A percentile compares a stretch with the other conserved stretches of the same genome.
phyloP scores from a whole-genome alignment of 2,797 vertebrate species.

The Neoniphon sammara region DNA sequence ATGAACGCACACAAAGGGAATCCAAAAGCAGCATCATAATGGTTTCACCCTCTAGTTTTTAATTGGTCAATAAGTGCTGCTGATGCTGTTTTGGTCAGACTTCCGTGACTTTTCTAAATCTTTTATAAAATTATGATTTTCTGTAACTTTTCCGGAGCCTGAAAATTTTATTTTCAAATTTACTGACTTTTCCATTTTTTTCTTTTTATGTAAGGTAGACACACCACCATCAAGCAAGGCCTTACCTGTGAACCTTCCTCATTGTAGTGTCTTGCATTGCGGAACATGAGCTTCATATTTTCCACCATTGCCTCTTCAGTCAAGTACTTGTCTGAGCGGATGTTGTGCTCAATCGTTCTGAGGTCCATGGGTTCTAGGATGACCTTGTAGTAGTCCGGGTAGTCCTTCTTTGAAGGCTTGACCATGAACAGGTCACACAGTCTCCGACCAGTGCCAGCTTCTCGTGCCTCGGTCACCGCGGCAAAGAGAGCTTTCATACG shows the following conservation, averaged over 20 bases:
- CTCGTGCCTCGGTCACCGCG: conserved; percentile 91
- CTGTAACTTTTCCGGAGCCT: no score
- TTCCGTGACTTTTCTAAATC: no score
- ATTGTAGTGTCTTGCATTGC: conserved; percentile 97
- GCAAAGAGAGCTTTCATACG: conserved; percentile 94
- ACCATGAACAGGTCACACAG: conserved; percentile 98
- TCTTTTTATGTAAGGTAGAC: neutral
- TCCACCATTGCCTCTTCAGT: conserved; percentile 94
- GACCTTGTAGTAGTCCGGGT: conserved; percentile 98
- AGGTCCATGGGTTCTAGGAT: conserved; percentile 99
- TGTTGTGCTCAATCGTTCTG: conserved; percentile 95
- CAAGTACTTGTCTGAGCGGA: conserved; percentile 93
- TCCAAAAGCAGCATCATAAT: no score
- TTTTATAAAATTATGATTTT: no score
- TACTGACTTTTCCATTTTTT: no score
- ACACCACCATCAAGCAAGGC: neutral
- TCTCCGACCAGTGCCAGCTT: conserved; percentile 88
- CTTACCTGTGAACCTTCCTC: conserved; percentile 96
- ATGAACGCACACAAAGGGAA: no score
- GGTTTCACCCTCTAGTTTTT: no score
- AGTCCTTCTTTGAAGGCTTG: conserved; percentile 99
- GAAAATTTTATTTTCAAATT: no score
- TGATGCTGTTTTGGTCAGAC: no score
- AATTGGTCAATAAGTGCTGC: no score
- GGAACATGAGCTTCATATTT: conserved; percentile 98